A percentile compares a stretch with the other conserved stretches of the same genome.
These are phyloP conservation scores for Petaurus breviceps DNA, from an alignment of 2,113 vertebrate species.

Conservation along the genomic window DNA sequence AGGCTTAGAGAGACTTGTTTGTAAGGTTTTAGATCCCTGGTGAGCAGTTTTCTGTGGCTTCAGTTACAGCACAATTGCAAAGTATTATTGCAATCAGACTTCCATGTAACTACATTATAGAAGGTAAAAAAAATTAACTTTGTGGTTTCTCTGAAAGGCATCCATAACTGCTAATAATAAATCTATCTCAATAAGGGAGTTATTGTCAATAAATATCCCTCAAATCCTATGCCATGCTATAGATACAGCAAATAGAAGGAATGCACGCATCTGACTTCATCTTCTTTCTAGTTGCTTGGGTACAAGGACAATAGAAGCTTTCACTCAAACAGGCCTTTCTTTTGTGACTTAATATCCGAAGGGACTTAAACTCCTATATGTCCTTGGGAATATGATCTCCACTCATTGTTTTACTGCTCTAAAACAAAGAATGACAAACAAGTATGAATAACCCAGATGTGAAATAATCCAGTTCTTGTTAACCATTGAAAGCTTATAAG, in stretches of 20 bases:
- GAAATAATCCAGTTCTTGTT: background rate
- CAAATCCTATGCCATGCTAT: constrained; percentile 34
- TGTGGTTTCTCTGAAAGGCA: constrained; percentile 65
- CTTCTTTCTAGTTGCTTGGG: constrained; percentile 8
- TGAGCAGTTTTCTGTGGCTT: constrained; percentile 78
- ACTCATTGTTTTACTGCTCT: constrained; percentile 53
- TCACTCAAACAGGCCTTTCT: constrained; percentile 8
- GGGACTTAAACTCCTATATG: background rate
- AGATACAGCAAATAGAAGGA: constrained; percentile 41
- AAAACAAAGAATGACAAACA: constrained; percentile 16
- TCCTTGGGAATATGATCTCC: constrained; percentile 4
- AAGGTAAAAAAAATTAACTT: constrained; percentile 62
- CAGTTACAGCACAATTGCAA: constrained; percentile 73
- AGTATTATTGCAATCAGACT: constrained; percentile 78
- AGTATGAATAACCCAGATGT: constrained; percentile 47
- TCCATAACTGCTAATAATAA: constrained; percentile 61
- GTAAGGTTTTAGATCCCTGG: constrained; percentile 73
- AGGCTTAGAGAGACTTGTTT: constrained; percentile 72
- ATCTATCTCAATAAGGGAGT: constrained; percentile 60
- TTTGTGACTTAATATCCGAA: constrained; percentile 35
- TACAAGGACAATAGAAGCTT: background rate
- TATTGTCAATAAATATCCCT: constrained; percentile 55
- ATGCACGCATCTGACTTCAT: constrained; percentile 21
- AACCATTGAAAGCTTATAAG: constrained; percentile 43
- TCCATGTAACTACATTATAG: constrained; percentile 67